phyloP scores from a whole-genome alignment of 37 sponge, comb jelly and placozoan species.

The Beroe ovata region DNA sequence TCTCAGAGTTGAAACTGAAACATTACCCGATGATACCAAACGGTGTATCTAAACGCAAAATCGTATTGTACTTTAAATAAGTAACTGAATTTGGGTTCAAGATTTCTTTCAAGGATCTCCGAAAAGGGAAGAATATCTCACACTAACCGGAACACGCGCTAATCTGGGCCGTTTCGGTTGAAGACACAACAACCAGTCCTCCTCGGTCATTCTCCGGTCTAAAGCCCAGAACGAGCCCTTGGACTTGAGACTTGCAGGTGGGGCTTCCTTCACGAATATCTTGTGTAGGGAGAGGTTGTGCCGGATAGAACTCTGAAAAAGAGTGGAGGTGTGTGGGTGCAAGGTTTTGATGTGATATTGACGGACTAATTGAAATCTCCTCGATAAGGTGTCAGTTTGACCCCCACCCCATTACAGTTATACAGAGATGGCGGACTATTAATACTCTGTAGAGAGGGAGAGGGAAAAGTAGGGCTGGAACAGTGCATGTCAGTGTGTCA shows the following conservation, averaged over 20 bases:
- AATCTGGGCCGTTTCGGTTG: slow-evolving; percentile 48
- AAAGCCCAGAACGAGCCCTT: slow-evolving; percentile 59
- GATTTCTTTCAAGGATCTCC: neutral
- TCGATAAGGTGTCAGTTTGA: no score
- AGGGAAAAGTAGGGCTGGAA: neutral
- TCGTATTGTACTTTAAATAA: no score
- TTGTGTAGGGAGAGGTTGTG: slow-evolving; percentile 59
- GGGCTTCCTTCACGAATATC: slow-evolving; percentile 54
- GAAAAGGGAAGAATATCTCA: neutral
- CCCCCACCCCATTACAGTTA: no score
- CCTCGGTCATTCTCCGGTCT: slow-evolving; percentile 27
- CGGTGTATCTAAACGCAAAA: no score
- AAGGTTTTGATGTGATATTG: no score
- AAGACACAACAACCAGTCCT: neutral
- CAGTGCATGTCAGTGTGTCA: neutral
- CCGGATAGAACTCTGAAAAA: slow-evolving; percentile 64
- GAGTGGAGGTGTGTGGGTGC: no score
- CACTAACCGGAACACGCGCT: neutral
- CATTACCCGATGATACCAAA: no score
- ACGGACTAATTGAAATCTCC: no score
- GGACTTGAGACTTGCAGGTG: slow-evolving; percentile 63
- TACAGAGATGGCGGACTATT: no score
- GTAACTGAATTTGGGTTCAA: no score
- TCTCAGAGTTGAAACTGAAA: no score
- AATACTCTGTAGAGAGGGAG: no score